phyloP scores from a whole-genome alignment of 2,797 vertebrate species.

The Sphenopsis melanotis region DNA sequence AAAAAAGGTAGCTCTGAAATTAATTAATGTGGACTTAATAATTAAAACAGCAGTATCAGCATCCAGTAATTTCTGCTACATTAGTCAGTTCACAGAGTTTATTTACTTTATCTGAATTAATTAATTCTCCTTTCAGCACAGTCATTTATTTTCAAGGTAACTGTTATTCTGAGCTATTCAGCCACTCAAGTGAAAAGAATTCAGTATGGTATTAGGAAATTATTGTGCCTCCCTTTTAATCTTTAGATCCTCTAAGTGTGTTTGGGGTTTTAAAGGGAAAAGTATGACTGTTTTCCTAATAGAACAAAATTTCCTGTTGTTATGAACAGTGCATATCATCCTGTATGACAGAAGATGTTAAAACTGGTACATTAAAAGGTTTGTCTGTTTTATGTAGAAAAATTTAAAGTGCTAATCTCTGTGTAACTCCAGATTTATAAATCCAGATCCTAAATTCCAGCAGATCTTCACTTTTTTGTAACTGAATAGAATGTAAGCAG shows the following conservation, averaged over 20 bases:
- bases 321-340: background rate
- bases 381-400: background rate
- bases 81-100: constrained; percentile 54
- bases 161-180: constrained; percentile 15
- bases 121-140: constrained; percentile 40
- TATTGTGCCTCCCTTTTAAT: background rate
- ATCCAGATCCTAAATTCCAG: background rate
- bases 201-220: background rate
- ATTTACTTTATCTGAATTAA: constrained; percentile 62
- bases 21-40: constrained; percentile 59
- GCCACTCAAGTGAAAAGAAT: constrained; percentile 1
- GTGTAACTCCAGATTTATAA: background rate
- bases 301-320: background rate
- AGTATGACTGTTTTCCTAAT: background rate
- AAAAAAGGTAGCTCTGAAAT: constrained; percentile 38
- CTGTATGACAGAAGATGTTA: background rate
- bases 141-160: constrained; percentile 54
- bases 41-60: constrained; percentile 58
- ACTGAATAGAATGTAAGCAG: background rate
- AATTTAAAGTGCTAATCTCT: background rate
- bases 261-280: background rate
- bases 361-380: background rate
- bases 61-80: constrained; percentile 48
- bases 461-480: background rate
- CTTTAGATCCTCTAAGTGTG: background rate